Percentiles rank a stretch among this genome's conserved stretches.
phyloP scores from a whole-genome alignment of 2,113 vertebrate species.

The Pavo muticus region DNA sequence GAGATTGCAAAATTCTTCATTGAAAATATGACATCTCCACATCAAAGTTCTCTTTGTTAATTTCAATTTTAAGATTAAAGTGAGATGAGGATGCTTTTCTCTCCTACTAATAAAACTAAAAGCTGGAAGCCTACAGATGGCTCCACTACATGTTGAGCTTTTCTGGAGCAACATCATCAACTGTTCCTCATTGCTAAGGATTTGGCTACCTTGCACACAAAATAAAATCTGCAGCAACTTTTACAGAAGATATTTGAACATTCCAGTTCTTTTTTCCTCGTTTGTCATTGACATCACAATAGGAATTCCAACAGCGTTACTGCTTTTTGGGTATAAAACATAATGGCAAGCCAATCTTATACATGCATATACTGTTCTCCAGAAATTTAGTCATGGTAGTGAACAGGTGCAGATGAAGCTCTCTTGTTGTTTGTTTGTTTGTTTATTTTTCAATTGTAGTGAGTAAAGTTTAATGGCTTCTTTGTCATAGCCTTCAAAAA shows the following conservation, averaged over 20 bases:
- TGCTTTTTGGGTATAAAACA: background rate
- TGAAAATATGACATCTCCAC: background rate
- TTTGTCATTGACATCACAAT: background rate
- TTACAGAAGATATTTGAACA: slow-evolving; percentile 5
- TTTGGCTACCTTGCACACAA: background rate
- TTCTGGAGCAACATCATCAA: background rate
- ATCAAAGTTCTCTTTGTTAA: background rate
- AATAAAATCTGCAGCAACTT: background rate
- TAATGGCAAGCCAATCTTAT: background rate
- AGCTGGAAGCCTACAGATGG: background rate
- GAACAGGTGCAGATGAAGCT: slow-evolving; percentile 34
- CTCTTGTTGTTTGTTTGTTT: no score
- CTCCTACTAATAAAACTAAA: background rate
- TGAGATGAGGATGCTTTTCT: background rate
- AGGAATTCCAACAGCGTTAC: background rate
- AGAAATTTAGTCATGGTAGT: slow-evolving; percentile 26
- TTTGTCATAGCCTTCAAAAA: background rate
- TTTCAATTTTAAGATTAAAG: background rate
- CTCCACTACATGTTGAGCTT: background rate
- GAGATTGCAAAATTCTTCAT: background rate
- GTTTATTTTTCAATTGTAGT: background rate
- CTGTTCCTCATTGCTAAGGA: background rate
- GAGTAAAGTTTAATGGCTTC: background rate
- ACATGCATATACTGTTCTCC: slow-evolving; percentile 21
- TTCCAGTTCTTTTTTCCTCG: background rate